A percentile compares a stretch with the other conserved stretches of the same genome.
Evolutionary conservation across 2,888 invertebrate genomes (phyloP).

Genomic region (Eilema sororculum): DNA sequence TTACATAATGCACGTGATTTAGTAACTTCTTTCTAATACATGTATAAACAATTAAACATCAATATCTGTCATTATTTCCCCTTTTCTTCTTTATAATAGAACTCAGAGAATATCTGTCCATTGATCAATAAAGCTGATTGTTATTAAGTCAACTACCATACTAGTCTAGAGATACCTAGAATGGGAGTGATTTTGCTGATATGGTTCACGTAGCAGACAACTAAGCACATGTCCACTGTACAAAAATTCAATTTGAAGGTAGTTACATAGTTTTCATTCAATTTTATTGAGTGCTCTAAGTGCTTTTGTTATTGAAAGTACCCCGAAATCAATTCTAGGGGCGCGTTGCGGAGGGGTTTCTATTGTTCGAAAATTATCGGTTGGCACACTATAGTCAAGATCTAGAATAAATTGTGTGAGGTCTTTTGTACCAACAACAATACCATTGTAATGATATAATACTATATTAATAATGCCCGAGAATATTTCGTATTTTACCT

Average conservation of each 20-base stretch:
- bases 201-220: background rate
- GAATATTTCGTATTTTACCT: too few relatives aligned
- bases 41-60: too few relatives aligned
- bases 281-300: constrained; percentile 2
- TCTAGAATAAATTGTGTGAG: background rate
- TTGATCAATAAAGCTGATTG: background rate
- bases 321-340: background rate
- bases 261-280: background rate
- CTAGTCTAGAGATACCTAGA: background rate
- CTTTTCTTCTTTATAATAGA: too few relatives aligned
- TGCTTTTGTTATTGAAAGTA: background rate
- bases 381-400: background rate
- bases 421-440: background rate
- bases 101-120: background rate
- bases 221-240: background rate
- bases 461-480: too few relatives aligned
- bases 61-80: too few relatives aligned
- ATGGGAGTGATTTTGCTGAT: background rate
- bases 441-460: background rate
- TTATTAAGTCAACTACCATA: background rate
- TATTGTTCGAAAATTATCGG: constrained; percentile 2
- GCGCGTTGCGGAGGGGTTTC: background rate
- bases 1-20: too few relatives aligned
- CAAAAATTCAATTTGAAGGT: background rate
- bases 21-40: too few relatives aligned